A percentile compares a stretch with the other conserved stretches of the same genome.
Evolutionary conservation across 2,113 vertebrate species (phyloP).

Genomic region (Pheucticus melanocephalus): DNA sequence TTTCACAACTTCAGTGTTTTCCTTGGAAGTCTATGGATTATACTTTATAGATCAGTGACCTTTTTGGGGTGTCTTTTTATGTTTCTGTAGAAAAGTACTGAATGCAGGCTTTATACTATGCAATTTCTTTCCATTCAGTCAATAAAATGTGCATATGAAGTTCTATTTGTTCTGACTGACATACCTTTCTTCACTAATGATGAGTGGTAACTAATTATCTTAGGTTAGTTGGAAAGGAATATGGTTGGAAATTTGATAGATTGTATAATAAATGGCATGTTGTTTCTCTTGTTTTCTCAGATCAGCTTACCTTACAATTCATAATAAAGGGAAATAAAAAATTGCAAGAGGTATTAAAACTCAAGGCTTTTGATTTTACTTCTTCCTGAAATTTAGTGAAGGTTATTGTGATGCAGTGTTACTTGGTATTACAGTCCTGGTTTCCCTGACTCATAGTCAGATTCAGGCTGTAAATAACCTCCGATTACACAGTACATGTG

Average conservation of each 20-base stretch:
- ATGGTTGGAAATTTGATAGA: not conserved
- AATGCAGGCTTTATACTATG: not conserved
- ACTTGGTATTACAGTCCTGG: not conserved
- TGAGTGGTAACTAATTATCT: not conserved
- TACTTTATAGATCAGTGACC: not conserved
- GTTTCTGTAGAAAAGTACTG: not conserved
- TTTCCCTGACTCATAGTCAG: not conserved
- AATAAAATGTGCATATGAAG: not conserved
- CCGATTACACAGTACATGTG: fast-evolving
- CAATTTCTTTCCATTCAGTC: not conserved
- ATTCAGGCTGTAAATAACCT: not conserved
- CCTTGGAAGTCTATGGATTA: not conserved
- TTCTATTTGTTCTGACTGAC: not conserved
- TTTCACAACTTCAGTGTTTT: not conserved
- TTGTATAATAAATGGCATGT: not conserved
- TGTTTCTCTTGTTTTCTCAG: not conserved
- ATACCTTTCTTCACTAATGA: not conserved
- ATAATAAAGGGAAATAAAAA: not conserved
- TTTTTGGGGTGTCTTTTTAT: not conserved
- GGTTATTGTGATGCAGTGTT: not conserved
- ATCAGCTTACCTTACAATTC: not conserved
- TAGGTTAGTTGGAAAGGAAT: not conserved
- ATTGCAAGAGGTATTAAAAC: not conserved
- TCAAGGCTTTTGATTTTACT: not conserved
- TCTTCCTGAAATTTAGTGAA: not conserved